Evolutionary conservation across 2,888 invertebrate genomes (phyloP).

Genomic region (Hermaeophaga mercurialis): DNA sequence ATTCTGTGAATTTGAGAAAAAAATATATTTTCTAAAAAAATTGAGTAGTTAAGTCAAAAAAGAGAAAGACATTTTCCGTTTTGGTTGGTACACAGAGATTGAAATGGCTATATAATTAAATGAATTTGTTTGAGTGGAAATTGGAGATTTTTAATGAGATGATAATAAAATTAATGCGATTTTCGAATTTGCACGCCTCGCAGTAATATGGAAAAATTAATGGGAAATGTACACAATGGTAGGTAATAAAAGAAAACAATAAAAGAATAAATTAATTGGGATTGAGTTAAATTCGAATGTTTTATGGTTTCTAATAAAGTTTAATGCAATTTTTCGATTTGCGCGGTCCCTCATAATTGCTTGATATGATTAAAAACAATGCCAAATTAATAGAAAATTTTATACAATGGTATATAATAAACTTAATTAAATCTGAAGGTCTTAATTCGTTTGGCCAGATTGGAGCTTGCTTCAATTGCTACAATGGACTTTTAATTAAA

Average conservation of each 20-base stretch:
- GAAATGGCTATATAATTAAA: no score
- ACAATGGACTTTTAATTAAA: slow-evolving; percentile 9
- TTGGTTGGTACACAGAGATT: no score
- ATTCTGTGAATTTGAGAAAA: no score
- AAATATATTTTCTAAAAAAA: no score
- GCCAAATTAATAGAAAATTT: slow-evolving; percentile 11
- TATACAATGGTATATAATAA: slow-evolving; percentile 19
- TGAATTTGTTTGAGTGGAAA: no score
- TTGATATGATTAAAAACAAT: slow-evolving; percentile 14
- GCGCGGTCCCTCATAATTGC: slow-evolving; percentile 9
- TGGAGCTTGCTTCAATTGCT: slow-evolving; percentile 5
- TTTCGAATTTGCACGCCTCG: slow-evolving; percentile 7
- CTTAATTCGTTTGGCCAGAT: slow-evolving; percentile 9
- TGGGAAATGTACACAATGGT: slow-evolving; percentile 5
- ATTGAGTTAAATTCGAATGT: not conserved
- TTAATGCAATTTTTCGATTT: slow-evolving; percentile 14
- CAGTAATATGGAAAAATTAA: slow-evolving; percentile 6
- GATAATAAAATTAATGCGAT: slow-evolving; percentile 5
- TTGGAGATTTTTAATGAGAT: slow-evolving; percentile 9
- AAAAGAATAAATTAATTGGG: slow-evolving; percentile 8
- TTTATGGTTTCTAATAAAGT: slow-evolving; percentile 7
- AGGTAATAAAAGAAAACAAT: slow-evolving; percentile 13
- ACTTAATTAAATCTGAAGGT: slow-evolving; percentile 17
- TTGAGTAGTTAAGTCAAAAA: no score
- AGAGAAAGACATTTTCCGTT: no score